Evolutionary conservation across 1,140 invertebrate genomes (phyloP), one percentile per base, ranked within the genome.

Genomic region (Cyphomyrmex costatus): DNA sequence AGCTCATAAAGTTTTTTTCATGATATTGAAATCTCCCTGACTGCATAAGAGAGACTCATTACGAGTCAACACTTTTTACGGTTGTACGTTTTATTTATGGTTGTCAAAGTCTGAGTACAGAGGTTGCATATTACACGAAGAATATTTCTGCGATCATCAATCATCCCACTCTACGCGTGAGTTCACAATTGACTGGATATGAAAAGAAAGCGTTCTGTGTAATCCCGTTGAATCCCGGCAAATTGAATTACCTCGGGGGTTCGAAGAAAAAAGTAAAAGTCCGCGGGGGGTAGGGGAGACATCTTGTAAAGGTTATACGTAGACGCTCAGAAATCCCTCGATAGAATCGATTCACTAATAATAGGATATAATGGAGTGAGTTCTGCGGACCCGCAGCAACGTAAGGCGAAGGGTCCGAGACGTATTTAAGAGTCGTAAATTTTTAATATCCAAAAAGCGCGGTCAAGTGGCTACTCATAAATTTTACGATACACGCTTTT

Each of bases 361-460:
- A 90, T 90, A 90, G 89, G 82, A 86, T 90, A 90, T 88, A 90
- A 90, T 90, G 65, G 82, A 89, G 74, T 82, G 79, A 80, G 49
- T 70, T 73, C 74, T 76, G 46, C 56, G 84, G 51, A 27, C 74
- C 68, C 46, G 74, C 70, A 71, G 74, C 85, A 66, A 79, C 19
- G 36, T 53, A 76, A 73, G 66, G 63, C 60, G 36, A 79, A 89
- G 63, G 58, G 53, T 36, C 46, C 60, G 12, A 30, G 19, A 71
- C 60, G 73, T 89, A 89, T 86, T 89, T 82, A 89, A 86, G 88
- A 66, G 24, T 33, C 88, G 63, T 90, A 90, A 90, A 90, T 90
- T 86, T 85, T 49, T 56, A 65, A 71, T 12, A 76, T 73, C 61
- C 10, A 51, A 30, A 36, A 66, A 65, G 42, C 24, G 58, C 24